Evolutionary conservation across 2,797 vertebrate genomes (phyloP), one percentile per base, ranked within the genome.

Genomic region (Macropus fuliginosus): DNA sequence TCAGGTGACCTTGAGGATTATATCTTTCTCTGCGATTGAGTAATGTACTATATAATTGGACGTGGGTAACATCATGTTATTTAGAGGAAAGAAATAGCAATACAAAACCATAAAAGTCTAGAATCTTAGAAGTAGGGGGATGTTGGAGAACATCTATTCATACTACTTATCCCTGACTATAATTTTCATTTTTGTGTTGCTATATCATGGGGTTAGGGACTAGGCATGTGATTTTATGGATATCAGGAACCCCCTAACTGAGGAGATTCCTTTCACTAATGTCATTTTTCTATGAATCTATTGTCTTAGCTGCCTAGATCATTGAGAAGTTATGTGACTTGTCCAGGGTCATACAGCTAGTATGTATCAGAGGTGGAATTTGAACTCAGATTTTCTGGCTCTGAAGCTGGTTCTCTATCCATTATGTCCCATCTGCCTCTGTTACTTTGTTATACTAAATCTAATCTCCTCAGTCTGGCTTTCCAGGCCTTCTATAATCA

Each of bases 401-500:
- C 62, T 74, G 34, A n/a, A 16, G 0, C 66, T 21, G 18, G 66
- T 74, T 74, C 34, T 40, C 6, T 81, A n/a, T n/a, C 34, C 62
- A 66, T 66, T 16, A n/a, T 66, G 34, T 2, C 66, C 5, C 16
- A 74, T n/a, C 0, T 46, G 18, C 2, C 66, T 66, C 62, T 46
- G 8, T 40, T 46, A 3, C 5, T 81, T 81, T 81, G n/a, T 9
- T 40, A 55, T 55, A n/a, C 16, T 91, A 21, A 55, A 34, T n/a
- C 31, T 29, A 90, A 34, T 62, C 29, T 90, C 89, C 28, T 27
- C 4, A 54, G 16, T 12, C 28, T 81, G 24, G 0, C 55, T 93
- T 91, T 28, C 18, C 34, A 12, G 56, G 52, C 8, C 21, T 96
- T 91, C 56, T 90, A 52, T 96, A 46, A 90, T 93, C 91, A 81